Percentiles rank a stretch among this genome's conserved stretches.
Evolutionary conservation across 2,113 vertebrate species (phyloP).

Genomic region (Ceuthmochares aereus): DNA sequence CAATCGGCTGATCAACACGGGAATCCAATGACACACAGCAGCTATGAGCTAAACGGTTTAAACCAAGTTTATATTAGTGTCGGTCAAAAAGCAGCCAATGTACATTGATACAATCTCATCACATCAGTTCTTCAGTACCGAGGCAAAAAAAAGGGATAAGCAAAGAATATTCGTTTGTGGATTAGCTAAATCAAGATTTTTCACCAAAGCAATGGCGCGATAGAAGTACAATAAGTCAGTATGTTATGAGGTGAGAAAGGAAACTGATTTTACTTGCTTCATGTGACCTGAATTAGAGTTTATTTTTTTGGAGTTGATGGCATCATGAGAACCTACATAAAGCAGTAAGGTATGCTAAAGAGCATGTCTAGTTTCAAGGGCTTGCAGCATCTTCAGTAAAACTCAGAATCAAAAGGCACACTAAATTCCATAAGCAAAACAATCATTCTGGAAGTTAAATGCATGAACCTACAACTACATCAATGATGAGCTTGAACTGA

Average conservation of each 20-base stretch:
- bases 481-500: neutral
- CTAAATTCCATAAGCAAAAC: neutral
- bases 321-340: neutral
- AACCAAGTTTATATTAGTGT: neutral
- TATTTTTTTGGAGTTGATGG: neutral
- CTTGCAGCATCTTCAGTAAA: neutral
- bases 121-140: neutral
- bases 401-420: neutral
- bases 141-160: neutral
- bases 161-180: neutral
- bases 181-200: neutral
- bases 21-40: neutral
- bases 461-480: neutral
- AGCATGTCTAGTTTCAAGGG: neutral
- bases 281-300: neutral
- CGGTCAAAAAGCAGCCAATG: neutral
- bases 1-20: neutral
- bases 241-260: accelerated
- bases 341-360: neutral
- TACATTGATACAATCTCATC: neutral
- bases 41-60: neutral
- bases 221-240: neutral
- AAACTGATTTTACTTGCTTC: neutral
- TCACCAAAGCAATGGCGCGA: neutral
- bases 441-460: neutral